Percentiles rank a stretch among this genome's conserved stretches.
Conservation (phyloP, 2,113 vertebrate species). For the Sander vitreus region DNA sequence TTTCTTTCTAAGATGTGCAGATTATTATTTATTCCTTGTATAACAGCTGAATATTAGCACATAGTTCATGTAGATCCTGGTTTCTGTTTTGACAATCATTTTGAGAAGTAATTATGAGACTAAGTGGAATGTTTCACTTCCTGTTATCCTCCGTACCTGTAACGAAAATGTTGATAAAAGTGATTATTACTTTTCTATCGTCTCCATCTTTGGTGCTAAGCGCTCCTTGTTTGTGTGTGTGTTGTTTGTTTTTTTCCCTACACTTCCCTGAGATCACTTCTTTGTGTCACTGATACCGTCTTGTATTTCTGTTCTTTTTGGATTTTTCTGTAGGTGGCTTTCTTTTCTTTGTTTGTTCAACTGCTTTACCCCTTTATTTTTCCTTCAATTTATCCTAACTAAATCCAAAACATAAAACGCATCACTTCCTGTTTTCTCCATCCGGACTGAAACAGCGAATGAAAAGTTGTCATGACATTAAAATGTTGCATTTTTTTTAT, state of each 20-base stretch:
- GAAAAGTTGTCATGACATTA: neutral
- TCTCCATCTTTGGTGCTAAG: conserved; percentile 51
- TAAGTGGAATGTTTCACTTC: conserved; percentile 34
- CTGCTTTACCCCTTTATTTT: conserved; percentile 5
- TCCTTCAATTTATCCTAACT: conserved; percentile 16
- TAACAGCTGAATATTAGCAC: conserved; percentile 34
- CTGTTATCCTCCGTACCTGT: conserved; percentile 8
- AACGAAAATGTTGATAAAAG: neutral
- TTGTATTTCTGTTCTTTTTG: neutral
- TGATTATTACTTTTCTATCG: neutral
- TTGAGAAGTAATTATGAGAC: conserved; percentile 30
- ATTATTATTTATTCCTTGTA: conserved; percentile 62
- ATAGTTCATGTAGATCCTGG: conserved; percentile 11
- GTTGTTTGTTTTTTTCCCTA: neutral
- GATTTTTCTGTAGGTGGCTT: conserved; percentile 6
- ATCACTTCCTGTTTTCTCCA: conserved; percentile 5
- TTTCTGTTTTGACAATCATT: conserved; percentile 72
- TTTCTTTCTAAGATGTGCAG: conserved; percentile 46
- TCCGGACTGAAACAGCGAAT: neutral
- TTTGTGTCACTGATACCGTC: neutral
- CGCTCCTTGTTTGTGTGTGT: conserved; percentile 28
- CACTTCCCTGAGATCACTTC: neutral
- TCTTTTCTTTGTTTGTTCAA: conserved; percentile 12
- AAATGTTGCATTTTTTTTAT: neutral
- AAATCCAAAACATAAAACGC: conserved; percentile 5